Evolutionary conservation across 23 tunicate species (phyloP), one percentile per base, ranked within the genome.

Genomic region (Ciona savignyi): DNA sequence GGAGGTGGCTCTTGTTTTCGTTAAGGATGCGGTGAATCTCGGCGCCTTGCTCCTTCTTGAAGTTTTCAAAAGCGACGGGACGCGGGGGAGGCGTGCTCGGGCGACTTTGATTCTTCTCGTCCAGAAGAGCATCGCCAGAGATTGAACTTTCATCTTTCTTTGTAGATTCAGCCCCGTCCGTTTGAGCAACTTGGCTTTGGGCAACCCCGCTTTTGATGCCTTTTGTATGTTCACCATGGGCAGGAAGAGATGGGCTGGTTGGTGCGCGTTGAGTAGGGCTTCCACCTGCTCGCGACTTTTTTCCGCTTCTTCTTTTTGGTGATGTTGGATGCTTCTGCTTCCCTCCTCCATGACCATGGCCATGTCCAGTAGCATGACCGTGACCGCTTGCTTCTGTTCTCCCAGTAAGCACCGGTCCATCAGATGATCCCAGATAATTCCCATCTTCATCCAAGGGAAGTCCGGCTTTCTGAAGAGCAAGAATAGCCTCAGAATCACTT

Each of bases 71-170:
- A 0, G 79, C 90, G 31, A 83, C 74, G 20, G 70, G 51, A 67
- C 91, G 69, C 22, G 82, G 29, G 2, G 97, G 97, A 20, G 97
- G 97, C 2, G 97, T 91, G 67, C 97, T 91, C 24, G 28, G 26
- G 24, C 67, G 26, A n/a, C 67, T 63, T 22, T 23, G 28, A 6
- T 22, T 63, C 28, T 22, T 63, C 23, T 63, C 67, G 6, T 63
- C 67, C 22, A 23, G 23, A 4, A 25, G 24, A 4, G 24, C 15
- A 11, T 63, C 67, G 24, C 28, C 67, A 63, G 67, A 63, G 6
- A n/a, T 22, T 23, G 28, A n/a, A 63, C 67, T 88, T 51, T 78
- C 76, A 22, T 88, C 91, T 28, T 27, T 30, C 2, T 27, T 51
- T 0, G 51, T 63, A 1, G 71, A 62, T 1, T 85, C 83, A 1